A percentile compares a stretch with the other conserved stretches of the same genome.
phyloP scores from a whole-genome alignment of 2,113 vertebrate species.

The Alosa alosa region DNA sequence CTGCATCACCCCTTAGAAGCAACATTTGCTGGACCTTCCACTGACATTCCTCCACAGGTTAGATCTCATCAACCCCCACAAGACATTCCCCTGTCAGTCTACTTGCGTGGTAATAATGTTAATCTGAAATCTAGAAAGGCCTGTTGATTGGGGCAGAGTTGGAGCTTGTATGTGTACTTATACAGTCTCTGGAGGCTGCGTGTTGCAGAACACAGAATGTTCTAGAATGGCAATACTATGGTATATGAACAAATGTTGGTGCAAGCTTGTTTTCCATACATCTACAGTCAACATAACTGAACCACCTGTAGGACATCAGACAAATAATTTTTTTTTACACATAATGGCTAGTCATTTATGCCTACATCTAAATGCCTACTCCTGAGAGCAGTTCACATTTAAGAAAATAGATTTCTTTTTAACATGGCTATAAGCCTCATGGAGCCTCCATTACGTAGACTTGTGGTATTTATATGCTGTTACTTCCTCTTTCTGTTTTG shows the following conservation, averaged over 20 bases:
- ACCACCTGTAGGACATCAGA: background rate
- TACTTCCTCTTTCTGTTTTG: background rate
- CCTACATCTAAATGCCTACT: too few species aligned
- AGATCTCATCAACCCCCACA: background rate
- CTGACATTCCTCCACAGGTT: conserved; percentile 49
- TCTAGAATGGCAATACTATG: background rate
- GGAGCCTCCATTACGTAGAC: too few species aligned
- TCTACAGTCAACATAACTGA: background rate
- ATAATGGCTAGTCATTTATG: too few species aligned
- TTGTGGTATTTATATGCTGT: background rate
- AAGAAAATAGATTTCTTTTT: background rate
- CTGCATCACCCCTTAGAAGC: conserved; percentile 76
- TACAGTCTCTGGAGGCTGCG: background rate
- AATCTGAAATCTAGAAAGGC: background rate
- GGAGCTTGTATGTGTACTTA: background rate
- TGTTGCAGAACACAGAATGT: background rate
- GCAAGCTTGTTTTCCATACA: background rate
- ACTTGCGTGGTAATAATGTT: background rate
- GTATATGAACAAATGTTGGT: background rate
- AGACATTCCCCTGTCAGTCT: background rate
- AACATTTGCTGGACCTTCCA: conserved; percentile 60
- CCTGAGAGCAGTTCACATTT: background rate
- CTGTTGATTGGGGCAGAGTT: background rate
- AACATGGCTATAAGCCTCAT: too few species aligned
- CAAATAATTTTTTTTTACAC: too few species aligned